Evolutionary conservation across 2,113 vertebrate species (phyloP).

Genomic region (Hyperopisus bebe): DNA sequence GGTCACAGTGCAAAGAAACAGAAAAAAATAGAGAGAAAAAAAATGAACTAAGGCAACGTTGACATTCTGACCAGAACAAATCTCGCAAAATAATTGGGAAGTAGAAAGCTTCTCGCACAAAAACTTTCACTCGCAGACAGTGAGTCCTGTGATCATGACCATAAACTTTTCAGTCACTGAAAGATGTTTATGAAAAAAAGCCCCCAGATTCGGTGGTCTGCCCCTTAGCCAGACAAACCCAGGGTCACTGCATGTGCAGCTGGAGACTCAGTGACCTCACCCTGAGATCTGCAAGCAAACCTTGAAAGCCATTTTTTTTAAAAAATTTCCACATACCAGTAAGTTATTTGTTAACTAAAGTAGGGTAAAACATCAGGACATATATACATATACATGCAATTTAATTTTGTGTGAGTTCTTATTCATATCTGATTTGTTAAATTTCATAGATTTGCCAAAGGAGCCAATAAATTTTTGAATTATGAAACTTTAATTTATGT

Average conservation of each 20-base stretch:
- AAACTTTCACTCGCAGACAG: not conserved
- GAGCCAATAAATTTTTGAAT: not conserved
- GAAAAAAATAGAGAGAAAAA: slow-evolving; percentile 24
- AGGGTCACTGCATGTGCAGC: not conserved
- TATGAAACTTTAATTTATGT: not conserved
- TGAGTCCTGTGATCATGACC: not conserved
- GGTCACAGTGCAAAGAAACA: not conserved
- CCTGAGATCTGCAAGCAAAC: not conserved
- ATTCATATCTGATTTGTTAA: not conserved
- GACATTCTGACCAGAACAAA: not conserved
- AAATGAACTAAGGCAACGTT: not conserved
- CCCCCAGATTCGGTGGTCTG: not conserved
- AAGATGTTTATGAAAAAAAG: not conserved
- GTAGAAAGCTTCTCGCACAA: not conserved
- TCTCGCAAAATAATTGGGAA: not conserved
- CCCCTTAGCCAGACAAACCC: not conserved
- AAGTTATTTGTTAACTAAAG: slow-evolving; percentile 6
- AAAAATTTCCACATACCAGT: not conserved
- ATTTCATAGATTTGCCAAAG: not conserved
- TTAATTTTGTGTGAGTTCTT: not conserved
- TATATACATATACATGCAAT: not conserved
- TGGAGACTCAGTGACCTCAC: not conserved
- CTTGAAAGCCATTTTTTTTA: not conserved
- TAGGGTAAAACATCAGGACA: not conserved
- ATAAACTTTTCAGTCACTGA: not conserved